Base-by-base conservation (phyloP, 2,888 invertebrate species). In the Maniola hyperantus region DNA sequence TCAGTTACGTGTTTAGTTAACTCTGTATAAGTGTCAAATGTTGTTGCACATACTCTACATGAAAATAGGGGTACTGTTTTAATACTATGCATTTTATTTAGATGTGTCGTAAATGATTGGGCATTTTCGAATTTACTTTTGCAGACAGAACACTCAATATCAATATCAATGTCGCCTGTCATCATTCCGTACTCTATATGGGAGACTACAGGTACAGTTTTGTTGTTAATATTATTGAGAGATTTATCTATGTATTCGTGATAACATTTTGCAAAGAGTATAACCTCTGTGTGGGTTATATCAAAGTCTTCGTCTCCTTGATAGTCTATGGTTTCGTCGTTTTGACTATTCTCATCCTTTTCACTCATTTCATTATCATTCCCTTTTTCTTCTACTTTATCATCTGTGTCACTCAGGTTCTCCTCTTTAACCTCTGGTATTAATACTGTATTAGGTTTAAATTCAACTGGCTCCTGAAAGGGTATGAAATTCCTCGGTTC, bases 241-340 rank as follows among this genome's bases (percentile, higher is more conserved):
- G 80, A 76, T 2, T 75, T 71, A 62, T 79, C 78, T 1, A 92
- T 73, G 73, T 93, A 92, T 15, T 93, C 87, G 73, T 81, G 85
- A 70, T 90, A 93, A 69, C 85, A 84, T 71, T 87, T 85, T 53
- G 92, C 84, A 34, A 92, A 71, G 6, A 90, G 70, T n/a, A 93
- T 79, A 15, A 93, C 72, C 73, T 93, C 93, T 46, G 86, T 83
- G 34, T 85, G 75, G 18, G 93, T 91, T 1, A 91, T 81, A 77
- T 93, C 93, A 77, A 90, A 91, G 66, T 92, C 92, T 73, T 88
- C 84, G 62, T 85, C 83, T 0, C 92, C 92, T 72, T 80, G 80
- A 68, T 91, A 92, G 15, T 75, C 74, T 68, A 80, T 82, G 34
- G 74, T 68, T 33, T 71, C 60, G 74, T 69, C 70, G n/a, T 65